These are phyloP conservation scores for Andricus quercusramuli DNA, from an alignment of 2,888 invertebrate genomes.

Conservation along the genomic window DNA sequence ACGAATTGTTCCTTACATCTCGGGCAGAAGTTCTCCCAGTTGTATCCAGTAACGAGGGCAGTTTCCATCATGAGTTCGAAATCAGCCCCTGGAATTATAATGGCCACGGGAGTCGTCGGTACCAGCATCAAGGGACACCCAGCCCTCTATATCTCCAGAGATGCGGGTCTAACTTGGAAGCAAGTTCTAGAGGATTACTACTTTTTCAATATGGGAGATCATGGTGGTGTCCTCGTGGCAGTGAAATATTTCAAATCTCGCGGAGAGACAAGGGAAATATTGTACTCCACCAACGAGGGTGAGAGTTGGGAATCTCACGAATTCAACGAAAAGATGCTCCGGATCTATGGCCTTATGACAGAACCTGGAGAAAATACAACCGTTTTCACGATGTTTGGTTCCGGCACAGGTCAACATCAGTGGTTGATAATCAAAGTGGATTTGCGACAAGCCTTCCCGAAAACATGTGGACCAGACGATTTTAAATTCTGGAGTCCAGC, in stretches of 20 bases:
- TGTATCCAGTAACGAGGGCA: slow-evolving; percentile 89
- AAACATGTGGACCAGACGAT: slow-evolving; percentile 85
- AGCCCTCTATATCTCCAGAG: slow-evolving; percentile 89
- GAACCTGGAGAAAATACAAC: slow-evolving; percentile 97
- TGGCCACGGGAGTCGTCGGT: slow-evolving; percentile 91
- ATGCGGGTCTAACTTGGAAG: slow-evolving; percentile 91
- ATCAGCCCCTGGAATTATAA: slow-evolving; percentile 92
- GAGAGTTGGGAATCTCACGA: slow-evolving; percentile 88
- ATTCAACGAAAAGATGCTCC: slow-evolving; percentile 86
- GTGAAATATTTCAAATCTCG: slow-evolving; percentile 89
- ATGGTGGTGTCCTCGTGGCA: slow-evolving; percentile 92
- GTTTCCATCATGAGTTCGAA: slow-evolving; percentile 91
- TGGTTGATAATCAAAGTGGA: slow-evolving; percentile 92
- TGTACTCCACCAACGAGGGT: slow-evolving; percentile 93
- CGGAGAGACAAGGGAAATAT: slow-evolving; percentile 88
- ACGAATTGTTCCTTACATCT: slow-evolving; percentile 91
- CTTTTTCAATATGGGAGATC: slow-evolving; percentile 94
- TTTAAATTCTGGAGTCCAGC: slow-evolving; percentile 94
- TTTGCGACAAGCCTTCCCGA: slow-evolving; percentile 80
- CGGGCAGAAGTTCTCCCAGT: slow-evolving; percentile 90
- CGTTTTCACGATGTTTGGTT: slow-evolving; percentile 94
- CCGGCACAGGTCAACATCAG: slow-evolving; percentile 87
- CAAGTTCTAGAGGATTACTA: slow-evolving; percentile 89
- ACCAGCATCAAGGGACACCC: slow-evolving; percentile 89
- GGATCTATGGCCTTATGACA: slow-evolving; percentile 94